Evolutionary conservation across 2,888 invertebrate species (phyloP).

Genomic region (Cosmia pyralina): DNA sequence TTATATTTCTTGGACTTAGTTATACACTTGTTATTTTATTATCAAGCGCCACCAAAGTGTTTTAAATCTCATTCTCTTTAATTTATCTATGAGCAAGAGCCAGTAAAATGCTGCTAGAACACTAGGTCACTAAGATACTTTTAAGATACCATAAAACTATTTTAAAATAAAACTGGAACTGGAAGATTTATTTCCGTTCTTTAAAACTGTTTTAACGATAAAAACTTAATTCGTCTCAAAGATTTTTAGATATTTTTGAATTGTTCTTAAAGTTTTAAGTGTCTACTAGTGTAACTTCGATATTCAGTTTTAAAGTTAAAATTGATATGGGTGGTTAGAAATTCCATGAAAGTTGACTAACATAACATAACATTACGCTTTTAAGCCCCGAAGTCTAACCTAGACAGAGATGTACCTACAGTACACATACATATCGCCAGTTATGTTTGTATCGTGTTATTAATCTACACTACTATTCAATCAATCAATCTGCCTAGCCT

Average conservation of each 20-base stretch:
- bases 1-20: background rate
- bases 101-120: constrained; percentile 36
- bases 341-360: background rate
- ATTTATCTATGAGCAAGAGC: constrained; percentile 44
- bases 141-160: constrained; percentile 51
- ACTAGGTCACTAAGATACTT: constrained; percentile 50
- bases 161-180: constrained; percentile 48
- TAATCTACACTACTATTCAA: no score
- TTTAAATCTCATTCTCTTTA: constrained; percentile 30
- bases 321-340: background rate
- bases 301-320: background rate
- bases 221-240: constrained; percentile 35
- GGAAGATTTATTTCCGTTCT: constrained; percentile 45
- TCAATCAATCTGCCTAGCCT: no score
- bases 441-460: no score
- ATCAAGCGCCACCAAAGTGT: constrained; percentile 11
- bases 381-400: background rate
- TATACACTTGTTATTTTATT: constrained; percentile 4
- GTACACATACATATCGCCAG: background rate
- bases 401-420: background rate
- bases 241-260: constrained; percentile 22
- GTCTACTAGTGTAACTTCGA: background rate
- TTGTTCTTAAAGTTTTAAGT: constrained; percentile 13
- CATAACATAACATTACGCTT: background rate
- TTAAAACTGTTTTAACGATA: constrained; percentile 41